Base-by-base conservation (phyloP, 2,113 vertebrate species). In the Macquaria ambigua region DNA sequence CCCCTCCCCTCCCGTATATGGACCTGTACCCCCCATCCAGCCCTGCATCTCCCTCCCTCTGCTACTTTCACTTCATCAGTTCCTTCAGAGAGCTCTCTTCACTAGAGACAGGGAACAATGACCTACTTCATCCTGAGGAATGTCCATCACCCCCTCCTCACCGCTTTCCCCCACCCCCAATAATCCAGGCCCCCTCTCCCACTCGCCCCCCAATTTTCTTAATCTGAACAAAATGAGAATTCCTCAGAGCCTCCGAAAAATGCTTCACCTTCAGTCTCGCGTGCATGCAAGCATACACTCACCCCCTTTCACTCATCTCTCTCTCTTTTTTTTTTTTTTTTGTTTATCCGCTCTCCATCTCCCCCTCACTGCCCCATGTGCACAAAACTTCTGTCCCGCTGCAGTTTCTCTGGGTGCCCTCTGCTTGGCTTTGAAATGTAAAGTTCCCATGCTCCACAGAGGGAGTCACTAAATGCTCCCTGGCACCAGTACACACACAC, bases 121-220 rank as follows among this genome's bases (percentile, higher is more conserved):
- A 95, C 93, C 94, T 95, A 95, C 94, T 96, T 96, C 94, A 96
- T 96, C 94, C 94, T 92, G 79, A 94, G 95, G 96, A 96, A 96
- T 96, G 95, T 93, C 93, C 93, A 87, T 87, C 90, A 89, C 84
- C 84, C 78, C 92, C 89, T 31, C 90, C 70, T 18, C 46, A 2
- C 34, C 2, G 7, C 80, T 74, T 41, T 62, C 68, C 64, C 66
- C 77, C 75, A 74, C 72, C 83, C 87, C 89, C 86, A 94, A 95
- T 95, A 94, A 96, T 95, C 93, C 93, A 93, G 81, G 79, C 86
- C 91, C 79, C 91, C 83, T 90, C 90, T 94, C 91, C 91, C 90
- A 90, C 76, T 73, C 83, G 56, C 77, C 87, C 46, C 41, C 55
- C 61, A 68, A 91, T 83, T 90, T 93, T 94, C 88, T 93, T 95